Evolutionary conservation across 2,113 vertebrate genomes (phyloP).

Genomic region (Protobothrops mucrosquamatus): DNA sequence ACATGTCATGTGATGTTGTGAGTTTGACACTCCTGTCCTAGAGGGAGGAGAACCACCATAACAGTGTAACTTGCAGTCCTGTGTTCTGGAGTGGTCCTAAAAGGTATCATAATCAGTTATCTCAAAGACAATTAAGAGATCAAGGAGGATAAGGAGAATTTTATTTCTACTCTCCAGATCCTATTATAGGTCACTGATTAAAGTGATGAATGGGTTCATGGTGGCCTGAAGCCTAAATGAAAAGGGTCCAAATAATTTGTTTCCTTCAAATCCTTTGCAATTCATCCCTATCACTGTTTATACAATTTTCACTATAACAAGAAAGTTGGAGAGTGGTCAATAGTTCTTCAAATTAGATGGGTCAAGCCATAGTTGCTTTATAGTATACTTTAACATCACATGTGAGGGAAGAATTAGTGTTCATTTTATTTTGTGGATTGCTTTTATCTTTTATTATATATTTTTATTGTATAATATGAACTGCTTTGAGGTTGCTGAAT

Average conservation of each 20-base stretch:
- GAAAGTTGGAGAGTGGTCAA: not conserved
- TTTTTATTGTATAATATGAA: not conserved
- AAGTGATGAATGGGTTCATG: no score
- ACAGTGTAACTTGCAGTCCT: not conserved
- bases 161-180: not conserved
- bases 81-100: not conserved
- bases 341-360: not conserved
- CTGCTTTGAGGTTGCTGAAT: not conserved
- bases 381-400: not conserved
- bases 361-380: not conserved
- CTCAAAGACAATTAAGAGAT: not conserved
- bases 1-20: no score
- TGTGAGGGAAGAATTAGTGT: not conserved
- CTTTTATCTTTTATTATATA: not conserved
- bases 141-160: not conserved
- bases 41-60: not conserved
- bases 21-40: no score
- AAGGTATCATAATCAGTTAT: not conserved
- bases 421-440: not conserved
- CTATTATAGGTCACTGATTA: not conserved
- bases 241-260: no score
- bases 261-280: no score
- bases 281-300: no score
- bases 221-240: no score
- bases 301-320: not conserved